Conservation (phyloP, 2,888 invertebrate genomes). For the Mongoloraphidia duomilia region DNA sequence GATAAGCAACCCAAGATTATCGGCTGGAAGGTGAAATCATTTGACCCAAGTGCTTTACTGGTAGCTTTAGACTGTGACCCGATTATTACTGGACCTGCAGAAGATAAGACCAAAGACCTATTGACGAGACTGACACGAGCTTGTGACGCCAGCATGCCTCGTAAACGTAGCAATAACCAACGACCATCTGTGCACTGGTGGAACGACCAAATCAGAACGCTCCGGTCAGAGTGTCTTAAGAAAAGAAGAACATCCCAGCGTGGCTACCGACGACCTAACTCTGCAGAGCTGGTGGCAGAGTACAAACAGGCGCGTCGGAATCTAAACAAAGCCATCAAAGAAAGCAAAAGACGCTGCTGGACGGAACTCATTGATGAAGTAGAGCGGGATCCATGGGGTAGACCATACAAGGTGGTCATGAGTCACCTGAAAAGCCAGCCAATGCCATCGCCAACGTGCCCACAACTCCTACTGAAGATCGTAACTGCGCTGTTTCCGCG, state of each 20-base stretch:
- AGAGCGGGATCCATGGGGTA: too few species aligned
- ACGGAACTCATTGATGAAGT: not conserved
- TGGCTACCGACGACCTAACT: not conserved
- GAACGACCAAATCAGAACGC: constrained; percentile 6
- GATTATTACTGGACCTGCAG: not conserved
- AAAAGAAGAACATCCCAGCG: constrained; percentile 2
- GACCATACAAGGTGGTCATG: too few species aligned
- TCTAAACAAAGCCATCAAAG: not conserved
- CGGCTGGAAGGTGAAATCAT: constrained; percentile 1
- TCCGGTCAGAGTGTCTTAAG: not conserved
- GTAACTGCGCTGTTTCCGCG: not conserved
- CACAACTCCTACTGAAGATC: not conserved
- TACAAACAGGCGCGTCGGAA: constrained; percentile 1
- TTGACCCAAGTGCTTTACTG: not conserved
- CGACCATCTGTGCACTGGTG: constrained; percentile 1
- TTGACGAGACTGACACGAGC: not conserved
- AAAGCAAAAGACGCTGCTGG: not conserved
- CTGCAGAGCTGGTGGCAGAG: not conserved
- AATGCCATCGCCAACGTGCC: not conserved
- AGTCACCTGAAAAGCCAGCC: too few species aligned
- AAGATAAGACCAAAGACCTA: not conserved
- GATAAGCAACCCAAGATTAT: not conserved
- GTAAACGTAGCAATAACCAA: not conserved
- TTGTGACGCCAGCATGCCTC: not conserved
- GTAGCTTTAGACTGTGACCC: not conserved